Evolutionary conservation across 2,888 invertebrate genomes (phyloP).

Genomic region (Urechis unicinctus): DNA sequence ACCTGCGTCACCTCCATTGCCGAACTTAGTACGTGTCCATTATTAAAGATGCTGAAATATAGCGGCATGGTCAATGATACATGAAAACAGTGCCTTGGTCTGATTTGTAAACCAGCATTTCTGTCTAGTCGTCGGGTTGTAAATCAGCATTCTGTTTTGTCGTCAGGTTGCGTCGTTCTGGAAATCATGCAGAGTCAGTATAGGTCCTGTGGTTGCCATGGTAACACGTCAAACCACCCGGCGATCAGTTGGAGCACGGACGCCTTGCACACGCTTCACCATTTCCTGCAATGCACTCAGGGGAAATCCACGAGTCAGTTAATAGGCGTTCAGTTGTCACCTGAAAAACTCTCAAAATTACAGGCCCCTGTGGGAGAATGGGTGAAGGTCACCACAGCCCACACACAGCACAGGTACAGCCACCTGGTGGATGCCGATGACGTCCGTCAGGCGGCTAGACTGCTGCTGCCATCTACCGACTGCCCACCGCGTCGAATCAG

Average conservation of each 20-base stretch:
- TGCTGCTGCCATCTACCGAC: slow-evolving; percentile 81
- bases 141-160: too few relatives aligned
- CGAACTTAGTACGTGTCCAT: slow-evolving; percentile 63
- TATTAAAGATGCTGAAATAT: slow-evolving; percentile 5
- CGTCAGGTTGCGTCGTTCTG: too few relatives aligned
- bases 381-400: slow-evolving; percentile 76
- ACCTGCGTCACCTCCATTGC: slow-evolving; percentile 80
- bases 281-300: slow-evolving; percentile 74
- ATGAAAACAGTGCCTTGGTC: too few relatives aligned
- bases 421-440: slow-evolving; percentile 79
- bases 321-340: not conserved
- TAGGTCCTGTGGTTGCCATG: too few relatives aligned
- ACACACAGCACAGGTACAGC: slow-evolving; percentile 69
- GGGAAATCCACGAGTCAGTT: slow-evolving; percentile 36
- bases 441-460: slow-evolving; percentile 77
- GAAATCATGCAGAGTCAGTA: too few relatives aligned
- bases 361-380: slow-evolving; percentile 89
- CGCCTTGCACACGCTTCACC: slow-evolving; percentile 75
- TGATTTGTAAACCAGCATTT: too few relatives aligned
- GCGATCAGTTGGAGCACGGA: slow-evolving; percentile 53
- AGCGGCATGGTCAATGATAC: not conserved
- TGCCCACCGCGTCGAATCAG: slow-evolving; percentile 75
- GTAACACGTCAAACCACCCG: too few relatives aligned
- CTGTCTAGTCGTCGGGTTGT: too few relatives aligned
- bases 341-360: slow-evolving; percentile 74